Conservation (phyloP, 2,888 invertebrate species). For the Blomia tropicalis region DNA sequence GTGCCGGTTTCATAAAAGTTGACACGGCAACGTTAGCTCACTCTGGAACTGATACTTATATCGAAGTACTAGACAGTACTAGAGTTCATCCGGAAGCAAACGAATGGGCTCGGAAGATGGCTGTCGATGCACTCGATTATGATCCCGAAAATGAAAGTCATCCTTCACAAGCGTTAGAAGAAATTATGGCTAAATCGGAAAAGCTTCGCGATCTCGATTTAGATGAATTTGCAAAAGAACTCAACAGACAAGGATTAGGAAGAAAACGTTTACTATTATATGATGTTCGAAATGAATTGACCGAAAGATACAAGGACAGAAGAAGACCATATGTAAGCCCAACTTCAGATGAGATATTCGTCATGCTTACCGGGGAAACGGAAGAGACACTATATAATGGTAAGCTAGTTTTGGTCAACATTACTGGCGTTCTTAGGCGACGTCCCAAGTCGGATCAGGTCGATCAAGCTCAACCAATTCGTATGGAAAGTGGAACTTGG, state of each 20-base stretch:
- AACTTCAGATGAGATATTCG: constrained; percentile 72
- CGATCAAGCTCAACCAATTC: constrained; percentile 84
- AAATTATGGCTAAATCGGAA: constrained; percentile 87
- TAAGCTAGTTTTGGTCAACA: constrained; percentile 46
- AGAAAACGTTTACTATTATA: constrained; percentile 67
- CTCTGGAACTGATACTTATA: constrained; percentile 69
- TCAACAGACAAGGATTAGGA: constrained; percentile 56
- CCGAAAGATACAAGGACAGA: constrained; percentile 77
- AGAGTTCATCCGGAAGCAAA: constrained; percentile 98
- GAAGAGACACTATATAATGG: constrained; percentile 79
- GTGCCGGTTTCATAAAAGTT: constrained; percentile 96
- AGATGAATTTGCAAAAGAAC: constrained; percentile 93
- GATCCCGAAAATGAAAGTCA: constrained; percentile 76
- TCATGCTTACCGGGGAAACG: constrained; percentile 86
- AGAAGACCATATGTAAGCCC: constrained; percentile 59
- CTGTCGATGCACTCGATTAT: constrained; percentile 93
- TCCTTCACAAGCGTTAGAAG: constrained; percentile 90
- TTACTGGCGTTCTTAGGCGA: constrained; percentile 56
- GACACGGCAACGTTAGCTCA: constrained; percentile 89
- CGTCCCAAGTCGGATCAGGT: constrained; percentile 82
- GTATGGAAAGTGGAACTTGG: constrained; percentile 86
- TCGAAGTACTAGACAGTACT: constrained; percentile 88
- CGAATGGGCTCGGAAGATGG: constrained; percentile 99
- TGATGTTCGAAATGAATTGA: constrained; percentile 88
- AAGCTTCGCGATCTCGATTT: constrained; percentile 84